Percentiles rank a stretch among this genome's conserved stretches.
Conservation (phyloP, 2,797 vertebrate genomes). For the Gorsachius magnificus region DNA sequence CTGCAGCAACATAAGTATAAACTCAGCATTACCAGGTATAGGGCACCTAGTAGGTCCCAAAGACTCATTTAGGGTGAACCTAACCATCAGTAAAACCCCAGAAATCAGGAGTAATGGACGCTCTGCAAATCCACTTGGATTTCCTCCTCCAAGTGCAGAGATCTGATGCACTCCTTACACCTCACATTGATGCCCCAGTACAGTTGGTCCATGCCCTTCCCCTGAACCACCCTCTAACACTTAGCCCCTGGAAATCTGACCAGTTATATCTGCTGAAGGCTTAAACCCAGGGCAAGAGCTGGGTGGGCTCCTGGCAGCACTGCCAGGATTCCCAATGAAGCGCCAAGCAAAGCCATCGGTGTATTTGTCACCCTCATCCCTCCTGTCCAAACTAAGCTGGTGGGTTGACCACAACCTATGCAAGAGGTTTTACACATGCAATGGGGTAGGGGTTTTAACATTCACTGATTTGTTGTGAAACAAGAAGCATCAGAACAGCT, state of each 20-base stretch:
- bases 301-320: background rate
- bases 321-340: background rate
- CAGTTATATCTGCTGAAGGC: background rate
- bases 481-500: background rate
- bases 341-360: rapidly evolving
- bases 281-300: background rate
- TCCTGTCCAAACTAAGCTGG: background rate
- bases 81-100: background rate
- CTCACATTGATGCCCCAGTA: rapidly evolving
- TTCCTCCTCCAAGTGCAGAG: background rate
- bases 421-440: background rate
- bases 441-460: background rate
- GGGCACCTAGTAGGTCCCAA: background rate
- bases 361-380: background rate
- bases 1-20: background rate
- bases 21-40: background rate
- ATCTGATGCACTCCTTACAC: rapidly evolving
- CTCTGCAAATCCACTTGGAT: background rate
- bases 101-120: background rate
- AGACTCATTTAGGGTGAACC: background rate
- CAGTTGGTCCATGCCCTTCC: background rate
- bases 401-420: background rate
- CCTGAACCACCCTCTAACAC: background rate
- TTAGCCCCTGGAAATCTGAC: background rate
- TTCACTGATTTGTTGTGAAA: background rate